Conservation (phyloP, 2,888 invertebrate species). For the Drosophila ustulata region DNA sequence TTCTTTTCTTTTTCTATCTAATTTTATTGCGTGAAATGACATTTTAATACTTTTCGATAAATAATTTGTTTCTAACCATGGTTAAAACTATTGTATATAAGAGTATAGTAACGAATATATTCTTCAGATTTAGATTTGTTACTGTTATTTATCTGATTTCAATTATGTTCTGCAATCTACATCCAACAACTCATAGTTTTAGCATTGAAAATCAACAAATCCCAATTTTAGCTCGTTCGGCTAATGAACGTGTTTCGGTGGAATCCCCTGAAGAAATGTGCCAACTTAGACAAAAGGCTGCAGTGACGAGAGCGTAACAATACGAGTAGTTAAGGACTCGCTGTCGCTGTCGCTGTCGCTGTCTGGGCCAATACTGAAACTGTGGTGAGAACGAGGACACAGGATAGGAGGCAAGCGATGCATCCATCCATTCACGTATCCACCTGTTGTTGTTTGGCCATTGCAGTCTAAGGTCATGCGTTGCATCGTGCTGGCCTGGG, state of each 20-base stretch:
- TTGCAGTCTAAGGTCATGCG: conserved; percentile 42
- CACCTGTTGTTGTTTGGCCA: conserved; percentile 56
- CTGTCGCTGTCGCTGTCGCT: background rate
- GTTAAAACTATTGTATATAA: too few species aligned
- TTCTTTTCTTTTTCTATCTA: too few species aligned
- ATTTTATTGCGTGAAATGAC: too few species aligned
- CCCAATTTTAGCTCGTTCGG: background rate
- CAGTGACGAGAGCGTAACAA: conserved; percentile 5
- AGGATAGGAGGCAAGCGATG: background rate
- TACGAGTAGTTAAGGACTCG: conserved; percentile 10
- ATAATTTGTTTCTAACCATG: too few species aligned
- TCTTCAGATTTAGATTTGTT: too few species aligned
- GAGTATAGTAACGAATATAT: too few species aligned
- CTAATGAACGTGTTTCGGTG: background rate
- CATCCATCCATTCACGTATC: conserved; percentile 23
- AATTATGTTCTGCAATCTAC: background rate
- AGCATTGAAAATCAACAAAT: background rate
- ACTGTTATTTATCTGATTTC: too few species aligned
- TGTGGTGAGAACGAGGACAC: background rate
- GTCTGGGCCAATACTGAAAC: background rate
- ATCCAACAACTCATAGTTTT: background rate
- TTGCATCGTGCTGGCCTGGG: conserved; percentile 36
- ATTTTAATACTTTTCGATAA: too few species aligned
- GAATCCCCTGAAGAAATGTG: background rate
- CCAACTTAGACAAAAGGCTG: conserved; percentile 11